phyloP scores from a whole-genome alignment of 2,113 vertebrate species.

The Thymallus thymallus region DNA sequence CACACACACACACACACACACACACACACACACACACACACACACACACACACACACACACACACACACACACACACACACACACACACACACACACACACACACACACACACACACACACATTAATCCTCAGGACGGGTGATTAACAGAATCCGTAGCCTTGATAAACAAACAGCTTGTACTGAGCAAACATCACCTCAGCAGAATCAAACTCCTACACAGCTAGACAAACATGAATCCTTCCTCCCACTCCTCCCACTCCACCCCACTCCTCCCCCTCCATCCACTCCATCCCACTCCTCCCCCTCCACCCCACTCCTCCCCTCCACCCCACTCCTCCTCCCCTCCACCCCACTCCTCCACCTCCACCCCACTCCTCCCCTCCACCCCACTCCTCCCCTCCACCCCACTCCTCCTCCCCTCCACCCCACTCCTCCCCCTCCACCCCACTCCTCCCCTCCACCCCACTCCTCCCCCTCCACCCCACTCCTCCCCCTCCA shows the following conservation, averaged over 20 bases:
- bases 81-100: slow-evolving; percentile 15
- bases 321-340: no score
- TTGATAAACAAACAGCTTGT: slow-evolving; percentile 20
- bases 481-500: no score
- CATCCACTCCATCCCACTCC: not conserved
- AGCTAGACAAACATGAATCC: slow-evolving; percentile 25
- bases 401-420: no score
- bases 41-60: not conserved
- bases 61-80: slow-evolving; percentile 8
- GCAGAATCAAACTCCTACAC: slow-evolving; percentile 18
- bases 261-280: not conserved
- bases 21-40: no score
- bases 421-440: no score
- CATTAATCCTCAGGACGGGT: not conserved
- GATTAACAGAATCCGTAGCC: not conserved
- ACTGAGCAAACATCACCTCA: slow-evolving; percentile 18
- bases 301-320: not conserved
- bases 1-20: no score
- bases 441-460: no score
- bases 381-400: no score
- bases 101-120: no score
- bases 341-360: no score
- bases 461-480: no score
- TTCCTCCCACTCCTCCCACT: not conserved
- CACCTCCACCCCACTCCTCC: no score